Base-by-base conservation (phyloP, 2,888 invertebrate species). In the Caenorhabditis panamensis region DNA sequence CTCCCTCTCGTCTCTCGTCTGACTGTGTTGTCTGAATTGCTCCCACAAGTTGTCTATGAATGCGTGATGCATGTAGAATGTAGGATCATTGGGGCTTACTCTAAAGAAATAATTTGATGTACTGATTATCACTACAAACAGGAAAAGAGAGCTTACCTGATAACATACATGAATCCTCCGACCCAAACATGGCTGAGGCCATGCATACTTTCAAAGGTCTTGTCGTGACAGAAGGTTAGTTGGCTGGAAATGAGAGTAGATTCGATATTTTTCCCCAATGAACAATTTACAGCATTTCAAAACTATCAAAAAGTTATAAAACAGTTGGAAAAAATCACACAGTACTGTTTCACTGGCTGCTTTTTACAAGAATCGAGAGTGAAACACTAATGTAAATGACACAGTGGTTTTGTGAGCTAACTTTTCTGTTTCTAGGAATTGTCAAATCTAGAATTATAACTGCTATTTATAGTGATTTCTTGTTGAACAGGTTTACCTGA, bases 91-190 rank as follows among this genome's bases (percentile, higher is more conserved):
- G 6, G 87, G 87, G 20, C 84, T 84, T 11, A 86, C 85, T 62
- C 86, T 83, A n/a, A n/a, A n/a, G 37, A 53, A 78, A 41, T 41
- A 49, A 9, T 22, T 62, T 20, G 16, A 18, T 31, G 4, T 31
- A 41, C 41, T 41, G 41, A 41, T 41, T 11, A 41, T 2, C 2
- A 13, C 16, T 26, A 18, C 18, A 18, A 20, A 4, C 2, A 41
- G 47, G 18, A 18, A 4, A 47, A 4, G 18, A 47, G n/a, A 47
- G 6, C 0, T 28, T 51, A 13, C 88, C 89, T 82, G 58, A 90
- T 90, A 58, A 90, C 90, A 72, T 88, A 90, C 90, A 90, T 90
- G 79, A 90, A 90, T 47, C 90, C 90, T 16, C 90, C 90, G 47
- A 90, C 90, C 89, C 89, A 90, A n/a, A 90, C 89, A 59, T 90